A percentile compares a stretch with the other conserved stretches of the same genome.
These are phyloP conservation scores for Cossypha niveicapilla DNA, from an alignment of 2,797 vertebrate species.

Conservation along the genomic window DNA sequence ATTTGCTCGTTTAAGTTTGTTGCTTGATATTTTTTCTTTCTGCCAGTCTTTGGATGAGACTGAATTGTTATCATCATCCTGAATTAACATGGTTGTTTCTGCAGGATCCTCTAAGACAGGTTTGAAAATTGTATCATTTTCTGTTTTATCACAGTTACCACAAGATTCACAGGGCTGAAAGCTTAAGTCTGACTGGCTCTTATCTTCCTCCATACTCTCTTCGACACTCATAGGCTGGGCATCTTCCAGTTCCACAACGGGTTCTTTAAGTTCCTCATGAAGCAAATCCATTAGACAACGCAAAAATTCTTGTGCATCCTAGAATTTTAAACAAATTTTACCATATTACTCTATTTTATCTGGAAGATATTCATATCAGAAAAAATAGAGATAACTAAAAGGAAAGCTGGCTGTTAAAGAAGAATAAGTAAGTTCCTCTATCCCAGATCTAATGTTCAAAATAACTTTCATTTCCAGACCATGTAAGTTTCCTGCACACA, in stretches of 20 bases:
- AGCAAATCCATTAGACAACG: conserved; percentile 98
- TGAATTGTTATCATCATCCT: conserved; percentile 83
- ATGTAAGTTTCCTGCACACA: neutral
- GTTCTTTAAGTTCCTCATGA: conserved; percentile 95
- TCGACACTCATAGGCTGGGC: conserved; percentile 72
- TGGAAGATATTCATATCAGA: neutral
- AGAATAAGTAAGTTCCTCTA: neutral
- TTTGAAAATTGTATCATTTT: conserved; percentile 77
- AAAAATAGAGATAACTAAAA: neutral
- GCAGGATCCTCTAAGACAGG: conserved; percentile 78
- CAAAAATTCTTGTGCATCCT: conserved; percentile 98
- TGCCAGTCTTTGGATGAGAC: conserved; percentile 85
- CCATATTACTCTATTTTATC: neutral
- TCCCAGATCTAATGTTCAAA: neutral
- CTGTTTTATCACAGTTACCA: conserved; percentile 86
- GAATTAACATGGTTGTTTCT: conserved; percentile 92
- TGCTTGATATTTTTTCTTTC: conserved; percentile 88
- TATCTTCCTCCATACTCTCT: conserved; percentile 83
- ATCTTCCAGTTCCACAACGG: conserved; percentile 82
- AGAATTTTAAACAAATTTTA: conserved; percentile 24
- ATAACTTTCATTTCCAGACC: neutral
- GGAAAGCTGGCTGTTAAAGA: neutral
- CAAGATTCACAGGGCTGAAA: conserved; percentile 94
- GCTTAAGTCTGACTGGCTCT: conserved; percentile 86
- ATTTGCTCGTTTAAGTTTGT: conserved; percentile 82